phyloP scores from a whole-genome alignment of 2,113 vertebrate genomes.

The Chaetops frenatus region DNA sequence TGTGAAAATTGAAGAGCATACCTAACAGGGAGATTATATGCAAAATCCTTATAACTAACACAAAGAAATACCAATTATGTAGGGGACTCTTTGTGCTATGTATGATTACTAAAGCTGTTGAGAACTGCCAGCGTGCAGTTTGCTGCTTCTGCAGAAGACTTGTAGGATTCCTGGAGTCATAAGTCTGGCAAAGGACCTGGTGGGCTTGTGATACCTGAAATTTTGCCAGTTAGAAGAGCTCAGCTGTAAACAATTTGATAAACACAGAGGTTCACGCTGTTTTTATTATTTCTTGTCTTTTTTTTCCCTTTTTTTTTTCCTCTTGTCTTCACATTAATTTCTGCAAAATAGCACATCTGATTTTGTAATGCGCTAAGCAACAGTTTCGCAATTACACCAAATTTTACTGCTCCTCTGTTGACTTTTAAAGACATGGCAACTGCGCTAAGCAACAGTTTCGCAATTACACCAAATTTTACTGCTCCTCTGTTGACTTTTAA shows the following conservation, averaged over 20 bases:
- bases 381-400: conserved; percentile 28
- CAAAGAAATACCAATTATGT: neutral
- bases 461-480: conserved; percentile 35
- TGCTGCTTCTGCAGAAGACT: neutral
- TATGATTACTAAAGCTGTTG: neutral
- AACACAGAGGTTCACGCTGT: rapidly evolving
- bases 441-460: conserved; percentile 30
- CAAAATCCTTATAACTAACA: neutral
- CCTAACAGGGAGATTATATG: neutral
- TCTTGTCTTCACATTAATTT: conserved; percentile 48
- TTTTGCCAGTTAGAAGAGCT: neutral
- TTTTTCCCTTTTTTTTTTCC: neutral
- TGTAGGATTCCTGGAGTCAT: neutral
- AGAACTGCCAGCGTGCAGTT: neutral
- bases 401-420: conserved; percentile 21
- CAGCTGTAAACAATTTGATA: neutral
- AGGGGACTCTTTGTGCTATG: neutral
- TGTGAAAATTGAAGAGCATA: neutral
- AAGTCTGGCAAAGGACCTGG: neutral
- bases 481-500: conserved; percentile 13
- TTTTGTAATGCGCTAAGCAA: conserved; percentile 39
- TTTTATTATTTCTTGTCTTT: neutral
- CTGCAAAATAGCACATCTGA: conserved; percentile 7
- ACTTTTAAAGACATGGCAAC: conserved; percentile 5
- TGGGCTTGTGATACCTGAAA: neutral